Evolutionary conservation across 1,140 invertebrate species (phyloP), one percentile per base, ranked within the genome.

Genomic region (Chymomyza costata): DNA sequence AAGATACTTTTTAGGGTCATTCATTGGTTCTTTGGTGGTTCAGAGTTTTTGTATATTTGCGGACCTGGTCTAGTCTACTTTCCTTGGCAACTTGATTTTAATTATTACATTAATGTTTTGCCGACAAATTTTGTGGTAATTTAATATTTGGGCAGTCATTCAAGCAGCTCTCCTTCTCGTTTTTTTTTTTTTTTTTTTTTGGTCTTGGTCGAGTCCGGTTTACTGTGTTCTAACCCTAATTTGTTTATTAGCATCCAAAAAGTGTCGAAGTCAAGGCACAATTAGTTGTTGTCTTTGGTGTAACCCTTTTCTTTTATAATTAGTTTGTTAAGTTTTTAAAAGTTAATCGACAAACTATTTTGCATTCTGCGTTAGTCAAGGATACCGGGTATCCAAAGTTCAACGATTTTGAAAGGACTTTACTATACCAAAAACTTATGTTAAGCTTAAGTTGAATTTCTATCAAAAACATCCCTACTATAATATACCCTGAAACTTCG

Each of bases 91-190:
- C 71, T 71, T 81, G 62, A 74, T 80, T 73, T 80, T 80, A 80
- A 80, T 80, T 80, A 80, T 81, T 80, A 64, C 74, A 80, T 80
- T 81, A 73, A 80, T 61, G 60, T 68, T 68, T 21, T 56, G 73
- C 60, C 74, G 73, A 80, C 73, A 80, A 80, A 80, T 80, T n/a
- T 73, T 80, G 74, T 60, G 74, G 73, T 80, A 80, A 80, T 80
- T 80, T 63, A 80, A 80, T 80, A 80, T 73, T 60, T 71, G 46
- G 10, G 56, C 55, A 45, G 38, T 32, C 59, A 49, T 25, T 40
- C 46, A 61, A 25, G 21, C 21, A 25, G 21, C 21, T 76, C 69
- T 46, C 47, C 30, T 25, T 15, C 43, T 52, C 48, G 43, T 46
- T 30, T 31, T 17, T 50, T 11, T n/a, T 19, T 31, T n/a, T n/a